Evolutionary conservation across 2,797 vertebrate species (phyloP), one percentile per base, ranked within the genome.

Genomic region (Cirrhinus molitorella): DNA sequence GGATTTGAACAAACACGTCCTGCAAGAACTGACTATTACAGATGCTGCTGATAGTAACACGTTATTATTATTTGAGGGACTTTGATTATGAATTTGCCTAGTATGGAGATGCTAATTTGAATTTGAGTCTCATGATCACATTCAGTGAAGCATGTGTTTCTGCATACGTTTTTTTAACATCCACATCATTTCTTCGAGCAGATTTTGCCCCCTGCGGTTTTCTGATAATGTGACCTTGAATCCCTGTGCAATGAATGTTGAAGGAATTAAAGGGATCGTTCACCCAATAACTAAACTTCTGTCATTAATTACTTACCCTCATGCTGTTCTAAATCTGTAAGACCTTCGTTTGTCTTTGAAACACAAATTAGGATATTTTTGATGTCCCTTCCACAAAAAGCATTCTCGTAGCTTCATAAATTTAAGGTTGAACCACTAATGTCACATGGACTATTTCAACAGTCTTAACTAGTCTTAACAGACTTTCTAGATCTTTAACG

Each of bases 1-100:
- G 94, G 86, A 98, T 99, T 92, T 99, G 68, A 88, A 37, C 19
- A 71, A 76, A 31, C 23, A 77, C 8, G 21, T 55, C n/a, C 31
- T 76, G 40, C 28, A 47, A 21, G 37, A 68, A 61, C 34, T 9
- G 21, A 65, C n/a, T 9, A 23, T 81, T 53, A 34, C 37, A 81
- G 51, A 72, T 21, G 47, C 63, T 80, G 51, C 73, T 82, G 70
- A 65, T 21, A 34, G 16, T 23, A n/a, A 70, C 66, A 25, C n/a
- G 7, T 23, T 25, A 49, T 17, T 25, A 49, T 17, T 25, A 65
- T 53, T 79, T 77, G 28, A 7, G 28, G 21, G 25, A 34, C 9
- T 68, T 43, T 9, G 9, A 25, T 84, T 68, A 23, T 40, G 14
- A 31, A n/a, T 53, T 37, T 13, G 21, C 45, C 63, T 25, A 37